Evolutionary conservation across 1,140 invertebrate species (phyloP), one percentile per base, ranked within the genome.

Genomic region (Acyrthosiphon pisum): DNA sequence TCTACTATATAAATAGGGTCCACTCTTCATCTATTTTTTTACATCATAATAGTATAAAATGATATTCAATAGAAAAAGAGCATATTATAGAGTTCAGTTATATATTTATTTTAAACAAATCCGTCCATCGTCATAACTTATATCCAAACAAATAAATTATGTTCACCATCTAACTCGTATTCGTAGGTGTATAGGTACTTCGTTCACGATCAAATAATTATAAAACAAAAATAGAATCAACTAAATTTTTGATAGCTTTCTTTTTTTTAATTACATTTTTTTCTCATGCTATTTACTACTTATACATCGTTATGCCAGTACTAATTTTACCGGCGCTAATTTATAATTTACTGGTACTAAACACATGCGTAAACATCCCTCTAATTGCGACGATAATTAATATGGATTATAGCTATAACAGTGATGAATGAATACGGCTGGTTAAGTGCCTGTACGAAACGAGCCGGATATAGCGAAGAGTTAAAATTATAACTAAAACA

Each of bases 261-360:
- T 53, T 53, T 53, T 60, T 76, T 76, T 76, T 68, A 76, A 76
- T 76, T 76, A 76, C 14, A n/a, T n/a, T 76, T 76, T 76, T 76
- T 76, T 6, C 60, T 76, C 30, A 35, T 76, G 60, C 11, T n/a
- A 14, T 4, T n/a, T 30, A 14, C 30, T 30, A 41, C 41, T 4
- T 2, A n/a, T n/a, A 76, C 60, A 76, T 76, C n/a, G 1, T 76
- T n/a, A 18, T 76, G 18, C 0, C 18, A 76, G 30, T n/a, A n/a
- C 11, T 76, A 76, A 76, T 76, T 53, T 76, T 35, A 35, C 1
- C 30, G n/a, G 30, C n/a, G 14, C 60, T 35, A 53, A 53, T 53
- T 53, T 53, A 53, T 23, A 22, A 20, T 18, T 76, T 18, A 76
- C 14, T 76, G 60, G 60, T 20, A 2, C n/a, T 76, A 68, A 68